These are phyloP conservation scores for Indri indri DNA, from an alignment of 2,113 vertebrate genomes.

Conservation along the genomic window DNA sequence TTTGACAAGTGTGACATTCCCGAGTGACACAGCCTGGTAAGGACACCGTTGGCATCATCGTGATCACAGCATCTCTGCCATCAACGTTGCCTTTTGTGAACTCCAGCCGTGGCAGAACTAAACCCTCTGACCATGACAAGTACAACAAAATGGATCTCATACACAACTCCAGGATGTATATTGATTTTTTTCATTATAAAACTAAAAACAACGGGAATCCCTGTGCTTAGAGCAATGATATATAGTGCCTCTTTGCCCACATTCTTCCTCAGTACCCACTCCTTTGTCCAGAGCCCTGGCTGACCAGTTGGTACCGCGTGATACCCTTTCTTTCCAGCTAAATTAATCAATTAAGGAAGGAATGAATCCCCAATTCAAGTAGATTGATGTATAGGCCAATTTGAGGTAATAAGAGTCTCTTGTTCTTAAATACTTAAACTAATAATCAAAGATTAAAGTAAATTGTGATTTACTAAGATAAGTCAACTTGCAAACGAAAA, in stretches of 20 bases:
- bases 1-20: neutral
- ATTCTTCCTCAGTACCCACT: neutral
- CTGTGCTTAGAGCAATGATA: neutral
- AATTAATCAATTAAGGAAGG: neutral
- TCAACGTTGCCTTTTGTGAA: neutral
- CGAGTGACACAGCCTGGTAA: too few relatives aligned
- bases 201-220: too few relatives aligned
- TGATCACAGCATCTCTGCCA: neutral
- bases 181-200: neutral
- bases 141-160: neutral
- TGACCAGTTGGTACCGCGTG: neutral
- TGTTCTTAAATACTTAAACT: neutral
- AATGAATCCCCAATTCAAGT: neutral
- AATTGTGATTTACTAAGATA: neutral
- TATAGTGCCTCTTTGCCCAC: too few relatives aligned
- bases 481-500: neutral
- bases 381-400: neutral
- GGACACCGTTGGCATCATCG: neutral
- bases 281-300: neutral
- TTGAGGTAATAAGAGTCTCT: neutral
- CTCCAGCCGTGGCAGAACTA: neutral
- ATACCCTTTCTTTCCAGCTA: neutral
- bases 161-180: neutral
- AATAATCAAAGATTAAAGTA: neutral
- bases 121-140: neutral